Evolutionary conservation across 1,140 invertebrate species (phyloP).

Genomic region (Hyles vespertilio): DNA sequence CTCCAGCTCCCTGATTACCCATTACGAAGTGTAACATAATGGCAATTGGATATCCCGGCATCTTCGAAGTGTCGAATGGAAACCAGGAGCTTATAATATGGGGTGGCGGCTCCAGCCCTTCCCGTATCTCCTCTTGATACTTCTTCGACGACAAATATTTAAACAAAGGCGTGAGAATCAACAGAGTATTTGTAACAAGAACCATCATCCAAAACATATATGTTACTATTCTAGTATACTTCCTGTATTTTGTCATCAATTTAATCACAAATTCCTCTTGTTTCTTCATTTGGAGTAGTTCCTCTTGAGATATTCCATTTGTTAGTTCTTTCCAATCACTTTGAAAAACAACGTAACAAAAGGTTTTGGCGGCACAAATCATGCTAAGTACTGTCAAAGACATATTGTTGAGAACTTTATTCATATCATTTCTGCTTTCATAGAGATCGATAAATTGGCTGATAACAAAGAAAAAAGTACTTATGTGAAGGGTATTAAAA

Average conservation of each 20-base stretch:
- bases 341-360: slow-evolving; percentile 21
- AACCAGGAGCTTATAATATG: slow-evolving; percentile 55
- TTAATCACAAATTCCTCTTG: slow-evolving; percentile 18
- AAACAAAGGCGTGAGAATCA: slow-evolving; percentile 36
- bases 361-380: slow-evolving; percentile 33
- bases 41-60: slow-evolving; percentile 38
- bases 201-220: slow-evolving; percentile 43
- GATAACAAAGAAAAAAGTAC: slow-evolving; percentile 36
- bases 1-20: slow-evolving; percentile 29
- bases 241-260: slow-evolving; percentile 33
- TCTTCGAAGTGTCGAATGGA: slow-evolving; percentile 44
- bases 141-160: slow-evolving; percentile 26
- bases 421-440: slow-evolving; percentile 34
- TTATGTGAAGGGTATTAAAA: slow-evolving; percentile 33
- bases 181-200: slow-evolving; percentile 28
- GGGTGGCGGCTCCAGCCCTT: slow-evolving; percentile 34
- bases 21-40: slow-evolving; percentile 35
- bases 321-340: slow-evolving; percentile 16
- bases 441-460: slow-evolving; percentile 46
- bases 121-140: slow-evolving; percentile 33
- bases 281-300: slow-evolving; percentile 21
- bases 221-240: slow-evolving; percentile 40
- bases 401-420: slow-evolving; percentile 43
- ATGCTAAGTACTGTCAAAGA: slow-evolving; percentile 38
- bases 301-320: slow-evolving; percentile 25